Conservation (phyloP, 2,888 invertebrate species). For the Oxystoma pomonae region DNA sequence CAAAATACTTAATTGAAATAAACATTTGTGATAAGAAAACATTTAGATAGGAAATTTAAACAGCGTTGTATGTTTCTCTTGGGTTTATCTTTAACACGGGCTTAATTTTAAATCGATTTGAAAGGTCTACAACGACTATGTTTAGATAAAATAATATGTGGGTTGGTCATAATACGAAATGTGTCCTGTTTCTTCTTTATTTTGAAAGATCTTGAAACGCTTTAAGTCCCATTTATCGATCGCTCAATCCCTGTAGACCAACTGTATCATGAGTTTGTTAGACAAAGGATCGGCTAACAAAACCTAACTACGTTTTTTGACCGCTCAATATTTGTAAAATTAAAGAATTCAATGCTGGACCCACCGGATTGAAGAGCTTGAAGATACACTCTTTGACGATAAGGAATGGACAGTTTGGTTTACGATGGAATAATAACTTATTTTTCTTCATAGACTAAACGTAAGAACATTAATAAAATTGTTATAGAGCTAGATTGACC, state of each 20-base stretch:
- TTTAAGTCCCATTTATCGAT: neutral
- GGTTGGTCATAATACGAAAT: conserved; percentile 8
- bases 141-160: conserved; percentile 40
- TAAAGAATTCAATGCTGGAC: neutral
- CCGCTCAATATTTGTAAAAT: neutral
- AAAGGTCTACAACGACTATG: conserved; percentile 41
- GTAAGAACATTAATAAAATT: no score
- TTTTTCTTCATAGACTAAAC: no score
- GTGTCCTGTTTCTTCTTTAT: neutral
- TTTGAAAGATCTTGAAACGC: neutral
- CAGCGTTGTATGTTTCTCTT: conserved; percentile 32
- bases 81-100: conserved; percentile 44
- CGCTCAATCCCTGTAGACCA: neutral
- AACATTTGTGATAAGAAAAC: conserved; percentile 40
- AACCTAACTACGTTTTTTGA: neutral
- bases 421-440: no score
- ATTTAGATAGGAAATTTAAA: conserved; percentile 45
- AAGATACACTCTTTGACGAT: neutral
- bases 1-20: conserved; percentile 47
- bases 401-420: neutral
- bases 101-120: conserved; percentile 50
- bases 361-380: neutral
- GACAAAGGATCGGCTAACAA: neutral
- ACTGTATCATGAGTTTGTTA: neutral
- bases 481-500: no score